Conservation (phyloP, 2,797 vertebrate species). For the Lerista edwardsae region DNA sequence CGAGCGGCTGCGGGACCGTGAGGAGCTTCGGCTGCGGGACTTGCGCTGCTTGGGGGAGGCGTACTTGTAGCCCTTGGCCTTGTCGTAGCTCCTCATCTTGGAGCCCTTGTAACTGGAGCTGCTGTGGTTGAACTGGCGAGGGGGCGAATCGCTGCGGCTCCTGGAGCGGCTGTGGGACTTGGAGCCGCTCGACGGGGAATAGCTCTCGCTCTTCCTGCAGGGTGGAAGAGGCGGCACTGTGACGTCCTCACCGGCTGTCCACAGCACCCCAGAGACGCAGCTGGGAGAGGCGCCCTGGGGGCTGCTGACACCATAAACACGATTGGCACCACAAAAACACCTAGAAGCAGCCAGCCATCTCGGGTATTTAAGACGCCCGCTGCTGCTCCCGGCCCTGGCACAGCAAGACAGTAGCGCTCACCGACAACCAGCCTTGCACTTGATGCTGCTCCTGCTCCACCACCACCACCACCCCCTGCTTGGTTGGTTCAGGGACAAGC, state of each 20-base stretch:
- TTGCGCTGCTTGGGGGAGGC: slow-evolving; percentile 55
- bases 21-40: slow-evolving; percentile 73
- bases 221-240: accelerated
- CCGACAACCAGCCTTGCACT: too few relatives aligned
- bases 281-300: too few relatives aligned
- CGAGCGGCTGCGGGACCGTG: slow-evolving; percentile 77
- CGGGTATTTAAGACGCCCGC: too few relatives aligned
- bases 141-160: slow-evolving; percentile 83
- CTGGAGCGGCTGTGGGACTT: slow-evolving; percentile 81
- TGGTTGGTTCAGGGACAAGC: too few relatives aligned
- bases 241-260: accelerated
- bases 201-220: slow-evolving; percentile 79
- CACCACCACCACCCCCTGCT: too few relatives aligned
- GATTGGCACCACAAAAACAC: background rate
- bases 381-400: too few relatives aligned
- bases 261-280: background rate
- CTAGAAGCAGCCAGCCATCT: background rate
- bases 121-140: slow-evolving; percentile 71
- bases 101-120: slow-evolving; percentile 69
- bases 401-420: too few relatives aligned
- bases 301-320: too few relatives aligned
- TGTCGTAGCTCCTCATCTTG: slow-evolving; percentile 74
- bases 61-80: slow-evolving; percentile 77
- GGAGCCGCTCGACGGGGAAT: slow-evolving; percentile 78
- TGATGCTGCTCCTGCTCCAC: background rate